Conservation (phyloP, 2,113 vertebrate species). For the Oreochromis spilurus region DNA sequence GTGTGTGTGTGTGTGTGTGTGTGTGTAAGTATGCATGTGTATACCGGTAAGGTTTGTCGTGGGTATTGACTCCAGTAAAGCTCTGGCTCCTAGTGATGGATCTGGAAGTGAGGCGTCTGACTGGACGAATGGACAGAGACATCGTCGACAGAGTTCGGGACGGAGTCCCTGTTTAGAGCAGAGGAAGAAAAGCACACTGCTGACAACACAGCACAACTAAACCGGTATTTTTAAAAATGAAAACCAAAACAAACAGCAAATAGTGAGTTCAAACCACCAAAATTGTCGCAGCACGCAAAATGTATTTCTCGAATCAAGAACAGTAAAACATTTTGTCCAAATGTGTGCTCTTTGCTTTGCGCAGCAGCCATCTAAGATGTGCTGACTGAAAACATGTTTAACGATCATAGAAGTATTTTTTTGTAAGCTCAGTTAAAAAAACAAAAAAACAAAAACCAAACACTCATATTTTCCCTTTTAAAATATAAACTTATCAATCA, state of each 20-base stretch:
- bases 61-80: constrained; percentile 89
- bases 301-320: neutral
- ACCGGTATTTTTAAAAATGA: neutral
- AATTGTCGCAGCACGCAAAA: neutral
- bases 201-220: neutral
- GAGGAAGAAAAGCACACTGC: neutral
- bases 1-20: fast-evolving
- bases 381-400: neutral
- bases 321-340: neutral
- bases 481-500: neutral
- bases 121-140: constrained; percentile 89
- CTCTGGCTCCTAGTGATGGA: constrained; percentile 96
- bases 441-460: neutral
- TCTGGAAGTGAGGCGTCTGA: constrained; percentile 78
- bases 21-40: neutral
- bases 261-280: neutral
- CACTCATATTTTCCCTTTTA: neutral
- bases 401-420: neutral
- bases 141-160: constrained; percentile 88
- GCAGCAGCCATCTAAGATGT: neutral
- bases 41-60: constrained; percentile 85
- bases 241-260: neutral
- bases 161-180: constrained; percentile 79
- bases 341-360: neutral
- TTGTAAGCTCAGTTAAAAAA: neutral